Percentiles rank a stretch among this genome's conserved stretches.
Evolutionary conservation across 53 echinoderm and acorn worm species (phyloP).

Genomic region (Mesocentrotus franciscanus): DNA sequence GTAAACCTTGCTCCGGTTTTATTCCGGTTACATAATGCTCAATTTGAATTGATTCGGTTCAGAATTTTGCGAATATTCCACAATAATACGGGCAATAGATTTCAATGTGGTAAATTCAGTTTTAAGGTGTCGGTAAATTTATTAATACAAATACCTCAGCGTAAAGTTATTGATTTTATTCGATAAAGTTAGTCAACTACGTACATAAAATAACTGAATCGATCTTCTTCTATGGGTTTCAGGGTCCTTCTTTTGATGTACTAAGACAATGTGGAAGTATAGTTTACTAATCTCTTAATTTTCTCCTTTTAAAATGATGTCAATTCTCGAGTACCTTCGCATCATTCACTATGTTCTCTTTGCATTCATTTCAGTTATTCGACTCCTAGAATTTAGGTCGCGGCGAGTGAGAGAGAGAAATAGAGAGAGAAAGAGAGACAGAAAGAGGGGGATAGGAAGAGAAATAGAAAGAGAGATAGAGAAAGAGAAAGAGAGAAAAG

Average conservation of each 20-base stretch:
- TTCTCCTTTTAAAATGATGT: neutral
- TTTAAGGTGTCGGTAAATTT: too few relatives aligned
- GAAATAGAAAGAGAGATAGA: neutral
- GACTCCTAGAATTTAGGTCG: neutral
- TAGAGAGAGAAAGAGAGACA: neutral
- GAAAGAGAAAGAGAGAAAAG: neutral
- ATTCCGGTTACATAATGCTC: too few relatives aligned
- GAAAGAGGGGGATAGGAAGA: neutral
- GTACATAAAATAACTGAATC: neutral
- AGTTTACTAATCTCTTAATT: neutral
- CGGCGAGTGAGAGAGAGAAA: neutral
- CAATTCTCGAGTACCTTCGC: neutral
- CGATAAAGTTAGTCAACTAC: too few relatives aligned
- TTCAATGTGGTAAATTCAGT: too few relatives aligned
- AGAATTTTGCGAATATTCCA: too few relatives aligned
- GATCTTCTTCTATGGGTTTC: too few relatives aligned
- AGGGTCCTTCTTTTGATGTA: neutral
- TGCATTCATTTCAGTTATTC: slow-evolving; percentile 9
- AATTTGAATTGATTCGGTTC: too few relatives aligned
- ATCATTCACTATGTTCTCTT: neutral
- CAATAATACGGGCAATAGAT: too few relatives aligned
- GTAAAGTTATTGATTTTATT: too few relatives aligned
- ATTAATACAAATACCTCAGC: too few relatives aligned
- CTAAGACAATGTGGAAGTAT: neutral
- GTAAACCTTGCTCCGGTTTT: too few relatives aligned